Percentiles rank a stretch among this genome's conserved stretches.
Evolutionary conservation across 2,888 invertebrate species (phyloP).

Genomic region (Heteropelma amictum): DNA sequence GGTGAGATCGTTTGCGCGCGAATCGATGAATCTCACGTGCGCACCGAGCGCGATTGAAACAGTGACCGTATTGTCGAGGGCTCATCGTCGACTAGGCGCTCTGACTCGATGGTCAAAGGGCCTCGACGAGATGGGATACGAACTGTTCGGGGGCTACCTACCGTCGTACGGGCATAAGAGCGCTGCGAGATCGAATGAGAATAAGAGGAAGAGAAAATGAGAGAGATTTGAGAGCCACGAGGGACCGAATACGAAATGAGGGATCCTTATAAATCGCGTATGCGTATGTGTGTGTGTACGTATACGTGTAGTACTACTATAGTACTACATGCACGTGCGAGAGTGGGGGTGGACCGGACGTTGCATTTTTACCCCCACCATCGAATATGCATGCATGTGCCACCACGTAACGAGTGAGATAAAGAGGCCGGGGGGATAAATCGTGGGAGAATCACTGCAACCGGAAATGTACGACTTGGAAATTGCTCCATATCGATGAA

Average conservation of each 20-base stretch:
- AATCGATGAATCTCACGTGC: background rate
- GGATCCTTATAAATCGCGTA: slow-evolving; percentile 17
- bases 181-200: slow-evolving; percentile 25
- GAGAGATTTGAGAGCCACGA: slow-evolving; percentile 35
- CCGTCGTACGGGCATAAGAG: slow-evolving; percentile 30
- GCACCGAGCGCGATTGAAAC: background rate
- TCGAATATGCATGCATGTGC: slow-evolving; percentile 38
- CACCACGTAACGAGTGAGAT: slow-evolving; percentile 16
- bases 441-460: slow-evolving; percentile 52
- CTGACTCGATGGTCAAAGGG: slow-evolving; percentile 57
- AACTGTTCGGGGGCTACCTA: slow-evolving; percentile 48
- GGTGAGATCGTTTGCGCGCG: background rate
- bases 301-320: slow-evolving; percentile 7
- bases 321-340: slow-evolving; percentile 37
- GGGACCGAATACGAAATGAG: slow-evolving; percentile 56
- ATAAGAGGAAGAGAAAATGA: slow-evolving; percentile 18
- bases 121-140: slow-evolving; percentile 43
- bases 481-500: slow-evolving; percentile 55
- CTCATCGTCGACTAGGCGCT: slow-evolving; percentile 45
- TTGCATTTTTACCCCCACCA: slow-evolving; percentile 70
- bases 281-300: background rate
- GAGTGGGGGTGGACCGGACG: slow-evolving; percentile 73
- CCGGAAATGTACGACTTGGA: slow-evolving; percentile 66
- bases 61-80: slow-evolving; percentile 27
- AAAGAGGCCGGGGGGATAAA: slow-evolving; percentile 33